Conservation (phyloP, 2,113 vertebrate species). For the Dendrocopos noguchii region DNA sequence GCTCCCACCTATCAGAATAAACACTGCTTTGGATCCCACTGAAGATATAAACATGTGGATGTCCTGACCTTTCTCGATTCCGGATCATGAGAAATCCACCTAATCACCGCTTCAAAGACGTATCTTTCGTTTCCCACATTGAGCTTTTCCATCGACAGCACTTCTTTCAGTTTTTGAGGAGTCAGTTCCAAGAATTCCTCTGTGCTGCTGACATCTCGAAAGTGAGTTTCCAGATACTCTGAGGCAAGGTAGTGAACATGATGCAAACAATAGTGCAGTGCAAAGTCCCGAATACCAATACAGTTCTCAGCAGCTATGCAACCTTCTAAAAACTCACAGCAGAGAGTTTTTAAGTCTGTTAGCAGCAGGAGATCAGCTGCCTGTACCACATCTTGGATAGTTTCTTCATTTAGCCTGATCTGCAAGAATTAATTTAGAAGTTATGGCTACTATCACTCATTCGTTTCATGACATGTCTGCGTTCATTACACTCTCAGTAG, state of each 20-base stretch:
- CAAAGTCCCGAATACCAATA: constrained; percentile 95
- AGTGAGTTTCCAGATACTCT: constrained; percentile 97
- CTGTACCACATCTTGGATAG: constrained; percentile 97
- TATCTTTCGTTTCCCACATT: constrained; percentile 97
- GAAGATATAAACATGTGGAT: neutral
- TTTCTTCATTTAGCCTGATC: constrained; percentile 94
- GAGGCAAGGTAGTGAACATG: constrained; percentile 94
- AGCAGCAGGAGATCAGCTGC: constrained; percentile 95
- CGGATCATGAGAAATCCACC: constrained; percentile 90
- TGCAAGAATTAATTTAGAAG: constrained; percentile 71
- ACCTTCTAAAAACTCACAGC: constrained; percentile 96
- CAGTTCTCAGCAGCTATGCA: constrained; percentile 98
- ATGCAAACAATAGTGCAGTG: constrained; percentile 94
- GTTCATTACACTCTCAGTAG: constrained; percentile 24
- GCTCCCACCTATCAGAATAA: neutral
- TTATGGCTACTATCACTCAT: constrained; percentile 45
- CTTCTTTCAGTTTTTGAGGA: constrained; percentile 88
- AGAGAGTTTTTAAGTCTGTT: constrained; percentile 94
- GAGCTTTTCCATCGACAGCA: constrained; percentile 94
- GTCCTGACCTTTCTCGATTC: constrained; percentile 88
- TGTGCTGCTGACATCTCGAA: constrained; percentile 89
- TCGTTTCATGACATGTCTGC: constrained; percentile 17
- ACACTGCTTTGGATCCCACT: neutral
- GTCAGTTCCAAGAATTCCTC: constrained; percentile 95
- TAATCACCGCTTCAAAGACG: constrained; percentile 92